A percentile compares a stretch with the other conserved stretches of the same genome.
These are phyloP conservation scores for Tachyglossus aculeatus DNA, from an alignment of 2,797 vertebrate genomes.

Conservation along the genomic window DNA sequence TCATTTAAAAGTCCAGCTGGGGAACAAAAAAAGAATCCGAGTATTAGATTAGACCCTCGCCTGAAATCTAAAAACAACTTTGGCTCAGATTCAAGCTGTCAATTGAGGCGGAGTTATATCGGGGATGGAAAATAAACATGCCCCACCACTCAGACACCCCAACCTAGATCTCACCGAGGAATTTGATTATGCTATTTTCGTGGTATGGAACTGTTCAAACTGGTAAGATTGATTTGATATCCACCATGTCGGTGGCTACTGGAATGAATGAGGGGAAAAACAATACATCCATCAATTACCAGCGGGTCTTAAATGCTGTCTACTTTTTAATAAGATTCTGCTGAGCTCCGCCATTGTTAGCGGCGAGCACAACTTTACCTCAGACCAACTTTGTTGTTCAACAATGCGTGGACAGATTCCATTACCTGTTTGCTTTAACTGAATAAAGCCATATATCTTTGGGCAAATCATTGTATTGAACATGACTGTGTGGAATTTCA, in stretches of 20 bases:
- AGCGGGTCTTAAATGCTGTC: conserved; percentile 29
- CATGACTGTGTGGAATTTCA: no score
- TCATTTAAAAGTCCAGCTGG: conserved; percentile 3
- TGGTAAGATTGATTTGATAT: conserved; percentile 7
- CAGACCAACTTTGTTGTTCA: not conserved
- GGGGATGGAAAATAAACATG: conserved; percentile 36
- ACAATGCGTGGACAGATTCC: not conserved
- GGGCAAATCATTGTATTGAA: no score
- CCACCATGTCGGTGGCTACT: not conserved
- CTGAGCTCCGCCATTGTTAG: not conserved
- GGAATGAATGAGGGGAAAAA: not conserved
- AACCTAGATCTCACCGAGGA: not conserved
- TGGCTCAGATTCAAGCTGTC: conserved; percentile 34
- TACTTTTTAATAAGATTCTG: conserved; percentile 3
- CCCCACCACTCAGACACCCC: not conserved
- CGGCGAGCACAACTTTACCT: not conserved
- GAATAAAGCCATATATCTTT: no score
- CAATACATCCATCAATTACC: not conserved
- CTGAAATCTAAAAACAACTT: not conserved
- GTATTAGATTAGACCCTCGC: not conserved
- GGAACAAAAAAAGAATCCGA: conserved; percentile 23
- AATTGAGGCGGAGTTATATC: conserved; percentile 26
- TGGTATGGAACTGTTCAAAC: not conserved
- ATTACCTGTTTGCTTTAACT: not conserved
- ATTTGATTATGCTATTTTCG: conserved; percentile 29